Base-by-base conservation (phyloP, 2,888 invertebrate genomes). In the Phaedon cochleariae region DNA sequence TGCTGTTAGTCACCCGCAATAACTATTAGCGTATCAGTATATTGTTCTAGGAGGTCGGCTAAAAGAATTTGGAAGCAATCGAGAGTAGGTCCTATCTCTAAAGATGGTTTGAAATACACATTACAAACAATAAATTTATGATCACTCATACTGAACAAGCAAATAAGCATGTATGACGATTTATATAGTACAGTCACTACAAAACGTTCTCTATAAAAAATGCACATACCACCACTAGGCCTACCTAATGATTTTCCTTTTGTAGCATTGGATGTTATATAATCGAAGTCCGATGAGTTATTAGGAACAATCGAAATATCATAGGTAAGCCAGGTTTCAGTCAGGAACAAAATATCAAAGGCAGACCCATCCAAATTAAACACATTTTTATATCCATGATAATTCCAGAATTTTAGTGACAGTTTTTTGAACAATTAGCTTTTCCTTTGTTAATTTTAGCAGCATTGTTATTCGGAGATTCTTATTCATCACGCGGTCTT, bases 1-100 rank as follows among this genome's bases (percentile, higher is more conserved):
- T 55, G 34, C 55, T 34, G n/a, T 55, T 55, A 41, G 34, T 55
- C 55, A 34, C 55, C 55, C n/a, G 41, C 55, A 55, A 55, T 55
- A 3, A 55, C 41, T 41, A 55, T 55, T 20, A 55, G 34, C n/a
- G 55, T 37, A 22, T 55, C 55, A 21, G 41, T 55, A 41, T 55
- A 41, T 41, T 55, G 21, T n/a, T 41, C 21, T 21, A 41, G 2
- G n/a, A 22, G 41, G 20, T 41, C 37, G 7, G 41, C 7, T 2
- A 15, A 4, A 2, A 41, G 41, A 41, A 15, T 41, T 15, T 41
- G 41, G 41, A 41, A 41, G 12, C 7, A 7, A 41, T 15, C 41
- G 15, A 41, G 41, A 7, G 26, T 26, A 26, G 3, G 26, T 26
- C 26, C 26, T 26, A 26, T 26, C 26, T 26, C 26, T 26, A 26